phyloP scores from a whole-genome alignment of 2,113 vertebrate species.

The Tychaedon coryphoeus region DNA sequence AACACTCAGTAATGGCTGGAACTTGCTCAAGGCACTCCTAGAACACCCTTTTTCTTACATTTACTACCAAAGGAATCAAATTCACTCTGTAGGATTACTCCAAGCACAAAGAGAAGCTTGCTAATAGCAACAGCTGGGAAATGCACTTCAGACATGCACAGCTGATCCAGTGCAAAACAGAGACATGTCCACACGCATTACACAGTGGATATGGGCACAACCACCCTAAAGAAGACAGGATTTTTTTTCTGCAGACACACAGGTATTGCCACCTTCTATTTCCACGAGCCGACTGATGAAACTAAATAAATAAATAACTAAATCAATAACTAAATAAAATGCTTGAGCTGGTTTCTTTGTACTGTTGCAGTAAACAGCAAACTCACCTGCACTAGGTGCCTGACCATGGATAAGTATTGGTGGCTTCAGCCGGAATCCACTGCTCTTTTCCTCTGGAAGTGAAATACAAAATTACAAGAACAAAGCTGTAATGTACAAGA shows the following conservation, averaged over 20 bases:
- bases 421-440: conserved; percentile 94
- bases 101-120: not conserved
- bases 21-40: not conserved
- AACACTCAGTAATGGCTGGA: fast-evolving
- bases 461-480: conserved; percentile 2
- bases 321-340: not conserved
- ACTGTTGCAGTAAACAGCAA: not conserved
- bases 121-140: not conserved
- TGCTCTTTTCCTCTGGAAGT: conserved; percentile 90
- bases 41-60: not conserved
- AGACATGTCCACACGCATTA: fast-evolving
- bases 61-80: not conserved
- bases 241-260: not conserved
- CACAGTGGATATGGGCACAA: not conserved
- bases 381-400: conserved; percentile 94
- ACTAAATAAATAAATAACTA: no score
- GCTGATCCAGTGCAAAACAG: not conserved
- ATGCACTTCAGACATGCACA: not conserved
- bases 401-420: conserved; percentile 96
- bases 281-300: not conserved
- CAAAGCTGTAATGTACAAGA: not conserved
- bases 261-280: not conserved
- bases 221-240: not conserved
- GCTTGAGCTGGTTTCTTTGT: not conserved
- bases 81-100: not conserved